These are phyloP conservation scores for Zeus faber DNA, from an alignment of 2,113 vertebrate genomes.

Conservation along the genomic window DNA sequence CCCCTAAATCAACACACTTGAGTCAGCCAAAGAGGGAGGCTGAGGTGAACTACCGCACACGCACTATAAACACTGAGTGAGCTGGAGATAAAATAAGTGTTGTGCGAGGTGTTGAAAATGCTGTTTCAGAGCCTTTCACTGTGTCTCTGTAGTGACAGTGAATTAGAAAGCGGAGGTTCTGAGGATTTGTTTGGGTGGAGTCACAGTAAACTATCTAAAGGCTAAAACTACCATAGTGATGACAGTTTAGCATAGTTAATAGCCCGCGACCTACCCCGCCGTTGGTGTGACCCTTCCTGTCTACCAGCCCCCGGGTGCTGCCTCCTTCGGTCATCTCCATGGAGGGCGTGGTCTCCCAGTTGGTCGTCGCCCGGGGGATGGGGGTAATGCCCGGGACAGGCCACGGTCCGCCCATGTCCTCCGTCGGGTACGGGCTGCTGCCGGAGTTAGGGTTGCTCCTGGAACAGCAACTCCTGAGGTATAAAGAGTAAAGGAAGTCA, in stretches of 20 bases:
- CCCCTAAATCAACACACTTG: conserved; percentile 64
- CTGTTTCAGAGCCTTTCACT: too few species aligned
- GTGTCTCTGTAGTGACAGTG: too few species aligned
- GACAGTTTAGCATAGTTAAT: too few species aligned
- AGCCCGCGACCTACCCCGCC: conserved; percentile 71
- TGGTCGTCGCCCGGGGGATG: conserved; percentile 65
- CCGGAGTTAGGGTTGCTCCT: background rate
- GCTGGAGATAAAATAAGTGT: too few species aligned
- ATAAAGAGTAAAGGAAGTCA: background rate
- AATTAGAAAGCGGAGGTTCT: too few species aligned
- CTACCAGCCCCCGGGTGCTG: conserved; percentile 15
- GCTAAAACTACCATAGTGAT: too few species aligned
- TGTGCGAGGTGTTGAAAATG: too few species aligned
- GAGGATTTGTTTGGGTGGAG: too few species aligned
- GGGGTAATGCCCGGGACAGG: conserved; percentile 33
- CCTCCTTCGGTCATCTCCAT: conserved; percentile 66
- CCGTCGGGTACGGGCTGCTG: conserved; percentile 56
- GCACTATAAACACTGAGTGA: too few species aligned
- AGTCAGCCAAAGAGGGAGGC: conserved; percentile 62
- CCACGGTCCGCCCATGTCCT: conserved; percentile 46
- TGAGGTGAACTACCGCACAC: too few species aligned
- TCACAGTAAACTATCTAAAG: too few species aligned
- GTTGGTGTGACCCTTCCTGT: conserved; percentile 51
- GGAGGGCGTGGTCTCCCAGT: conserved; percentile 15
- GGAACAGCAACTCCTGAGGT: conserved; percentile 24